These are phyloP conservation scores for Sebastes fasciatus DNA, from an alignment of 2,113 vertebrate species.

Conservation along the genomic window DNA sequence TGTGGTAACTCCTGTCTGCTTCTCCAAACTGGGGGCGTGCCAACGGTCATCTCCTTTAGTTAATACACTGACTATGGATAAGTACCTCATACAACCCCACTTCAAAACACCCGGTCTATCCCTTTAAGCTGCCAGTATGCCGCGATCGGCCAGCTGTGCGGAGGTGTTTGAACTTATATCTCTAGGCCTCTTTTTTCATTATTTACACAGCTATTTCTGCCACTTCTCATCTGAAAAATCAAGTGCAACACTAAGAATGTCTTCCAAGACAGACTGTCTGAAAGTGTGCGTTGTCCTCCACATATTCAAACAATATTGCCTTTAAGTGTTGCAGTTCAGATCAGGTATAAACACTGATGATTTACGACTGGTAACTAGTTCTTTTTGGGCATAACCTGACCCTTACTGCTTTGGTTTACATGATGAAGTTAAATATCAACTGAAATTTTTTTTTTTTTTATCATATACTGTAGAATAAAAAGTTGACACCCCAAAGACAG, in stretches of 20 bases:
- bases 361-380: neutral
- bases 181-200: neutral
- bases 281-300: constrained; percentile 24
- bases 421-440: neutral
- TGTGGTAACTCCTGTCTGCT: too few relatives aligned
- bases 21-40: too few relatives aligned
- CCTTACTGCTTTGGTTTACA: neutral
- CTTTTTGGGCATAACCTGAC: neutral
- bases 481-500: constrained; percentile 2
- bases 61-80: too few relatives aligned
- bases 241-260: neutral
- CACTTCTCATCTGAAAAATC: neutral
- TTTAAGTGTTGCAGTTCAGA: neutral
- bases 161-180: constrained; percentile 4
- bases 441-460: neutral
- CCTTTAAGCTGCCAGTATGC: neutral
- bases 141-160: neutral
- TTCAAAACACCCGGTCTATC: too few relatives aligned
- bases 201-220: constrained; percentile 1
- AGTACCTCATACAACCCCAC: too few relatives aligned
- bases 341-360: neutral
- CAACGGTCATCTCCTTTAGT: too few relatives aligned
- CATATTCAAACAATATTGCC: constrained; percentile 13
- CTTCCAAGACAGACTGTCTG: neutral
- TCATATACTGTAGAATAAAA: constrained; percentile 12